Base-by-base conservation (phyloP, 2,797 vertebrate species). In the Podargus strigoides region DNA sequence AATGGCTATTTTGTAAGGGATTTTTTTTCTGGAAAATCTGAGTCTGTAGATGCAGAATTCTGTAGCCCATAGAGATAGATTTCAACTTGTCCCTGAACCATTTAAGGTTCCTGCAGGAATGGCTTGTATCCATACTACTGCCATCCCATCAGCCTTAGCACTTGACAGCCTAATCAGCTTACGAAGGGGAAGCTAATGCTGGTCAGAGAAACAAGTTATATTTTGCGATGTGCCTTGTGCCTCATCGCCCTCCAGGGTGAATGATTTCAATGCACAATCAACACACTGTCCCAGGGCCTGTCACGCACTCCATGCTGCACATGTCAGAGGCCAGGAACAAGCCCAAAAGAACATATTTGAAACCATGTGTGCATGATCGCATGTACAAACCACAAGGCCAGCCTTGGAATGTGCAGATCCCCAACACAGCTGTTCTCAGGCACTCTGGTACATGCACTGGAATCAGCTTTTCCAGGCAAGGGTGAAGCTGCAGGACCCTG, bases 381-480 rank as follows among this genome's bases (percentile, higher is more conserved):
- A 26, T 22, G 26, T 42, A 60, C 23, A 87, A 80, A 83, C 30
- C 79, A 42, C 22, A 46, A 75, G 52, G 22, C 4, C 0, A 62
- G 41, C n/a, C 69, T 75, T 85, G 62, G 84, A 95, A 93, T 60
- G 49, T 93, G 30, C 44, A 72, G 66, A 66, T 83, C 46, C 34
- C 32, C 36, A 93, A 47, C 27, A 73, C 14, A 75, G 41, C 66
- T 91, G 36, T 63, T 90, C 67, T 50, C 36, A 60, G 20, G 8
- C n/a, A 28, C 22, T 49, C 30, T 18, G 17, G 30, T 46, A 21
- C 20, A 56, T 20, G 24, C 6, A 12, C 30, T 24, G 58, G 26
- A 80, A 75, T 26, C 24, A 89, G 73, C 39, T 87, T 92, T 89
- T 79, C 44, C 79, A 82, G 70, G 46, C 7, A 3, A 86, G 39